Evolutionary conservation across 64 coral and sea anemone genomes (phyloP), one percentile per base, ranked within the genome.

Genomic region (Catalaphyllia jardinei): DNA sequence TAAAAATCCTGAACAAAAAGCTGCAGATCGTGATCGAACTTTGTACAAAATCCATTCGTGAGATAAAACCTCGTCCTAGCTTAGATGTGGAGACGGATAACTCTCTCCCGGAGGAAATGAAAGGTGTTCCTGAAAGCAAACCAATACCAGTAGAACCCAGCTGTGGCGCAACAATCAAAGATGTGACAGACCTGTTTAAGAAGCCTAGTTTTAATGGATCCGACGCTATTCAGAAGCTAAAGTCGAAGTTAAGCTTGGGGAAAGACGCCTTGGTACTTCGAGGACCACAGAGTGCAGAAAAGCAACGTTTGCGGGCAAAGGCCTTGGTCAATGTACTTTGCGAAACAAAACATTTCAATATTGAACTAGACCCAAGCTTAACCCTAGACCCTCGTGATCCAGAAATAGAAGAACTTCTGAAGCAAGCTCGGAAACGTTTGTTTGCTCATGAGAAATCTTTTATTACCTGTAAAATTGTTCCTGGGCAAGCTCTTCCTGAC

Each of bases 401-500:
- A 42, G 88, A 83, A 72, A 15, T 31, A 19, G 50, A 81, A n/a
- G 19, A 67, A 3, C 67, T 82, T 22, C 71, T 83, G 30, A 57
- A 46, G 29, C 29, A 59, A 7, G 88, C 88, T 42, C 67, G 78
- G 0, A 62, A 81, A 29, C 78, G 78, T 35, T 72, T 90, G 77
- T 91, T 91, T 85, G 89, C 89, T 31, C 46, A 86, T 75, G 64
- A 91, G 29, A 75, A 67, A 29, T 91, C 89, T 29, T n/a, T 3
- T 7, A 1, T 76, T 12, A 76, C 80, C 2, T 86, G 80, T 31
- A 77, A 86, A 64, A 74, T 77, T 75, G 81, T 52, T 46, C 28
- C 18, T 27, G 60, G 60, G 2, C 69, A 74, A 60, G 33, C 11
- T 3, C 20, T 86, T 24, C 22, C 80, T 25, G 73, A 38, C 38